A percentile compares a stretch with the other conserved stretches of the same genome.
These are phyloP conservation scores for Oplegnathus fasciatus DNA, from an alignment of 2,113 vertebrate genomes.

Conservation along the genomic window DNA sequence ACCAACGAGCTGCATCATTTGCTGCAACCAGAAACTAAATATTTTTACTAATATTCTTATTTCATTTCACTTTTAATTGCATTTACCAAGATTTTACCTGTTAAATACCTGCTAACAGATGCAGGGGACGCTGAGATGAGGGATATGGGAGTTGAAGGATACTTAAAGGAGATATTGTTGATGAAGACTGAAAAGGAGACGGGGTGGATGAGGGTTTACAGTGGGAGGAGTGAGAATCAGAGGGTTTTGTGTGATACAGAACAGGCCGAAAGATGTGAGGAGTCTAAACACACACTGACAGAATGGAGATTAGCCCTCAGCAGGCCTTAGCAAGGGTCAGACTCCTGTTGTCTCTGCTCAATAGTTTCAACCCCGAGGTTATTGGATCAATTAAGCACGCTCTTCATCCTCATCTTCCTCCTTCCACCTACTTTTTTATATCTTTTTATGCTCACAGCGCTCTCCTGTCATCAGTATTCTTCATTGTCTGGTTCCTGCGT, in stretches of 20 bases:
- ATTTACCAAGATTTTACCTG: not conserved
- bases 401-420: not conserved
- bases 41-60: not conserved
- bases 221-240: not conserved
- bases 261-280: constrained; percentile 9
- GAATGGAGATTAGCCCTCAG: not conserved
- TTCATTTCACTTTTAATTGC: not conserved
- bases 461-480: not conserved
- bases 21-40: not conserved
- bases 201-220: not conserved
- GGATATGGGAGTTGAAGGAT: not conserved
- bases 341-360: constrained; percentile 5
- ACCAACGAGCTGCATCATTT: not conserved
- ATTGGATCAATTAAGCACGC: constrained; percentile 24
- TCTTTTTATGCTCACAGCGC: not conserved
- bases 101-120: not conserved
- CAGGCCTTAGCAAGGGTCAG: not conserved
- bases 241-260: not conserved
- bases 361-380: constrained; percentile 23
- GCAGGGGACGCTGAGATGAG: not conserved
- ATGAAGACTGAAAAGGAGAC: not conserved
- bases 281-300: constrained; percentile 4
- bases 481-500: not conserved
- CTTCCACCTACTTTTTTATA: not conserved
- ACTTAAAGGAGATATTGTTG: not conserved